These are phyloP conservation scores for Mastigias papua DNA, from an alignment of 30 jellyfish, hydroid and myxozoan genomes.

Conservation along the genomic window DNA sequence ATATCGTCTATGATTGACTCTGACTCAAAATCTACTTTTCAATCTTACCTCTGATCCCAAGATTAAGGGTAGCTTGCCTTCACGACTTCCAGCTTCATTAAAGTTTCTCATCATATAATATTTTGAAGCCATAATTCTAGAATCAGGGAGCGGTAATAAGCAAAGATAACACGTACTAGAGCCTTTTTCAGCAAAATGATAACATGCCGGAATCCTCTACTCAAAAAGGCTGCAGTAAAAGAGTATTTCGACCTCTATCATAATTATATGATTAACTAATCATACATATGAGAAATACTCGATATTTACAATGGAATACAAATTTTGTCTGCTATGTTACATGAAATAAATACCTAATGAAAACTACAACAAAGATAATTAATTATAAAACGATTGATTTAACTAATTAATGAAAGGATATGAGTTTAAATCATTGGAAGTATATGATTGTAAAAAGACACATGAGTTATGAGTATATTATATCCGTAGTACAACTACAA, in stretches of 20 bases:
- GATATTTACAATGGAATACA: not conserved
- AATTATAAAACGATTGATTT: too few species aligned
- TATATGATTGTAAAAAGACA: too few species aligned
- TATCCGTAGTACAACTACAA: too few species aligned
- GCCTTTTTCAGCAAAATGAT: not conserved
- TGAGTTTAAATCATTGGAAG: not conserved
- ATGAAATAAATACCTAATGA: not conserved
- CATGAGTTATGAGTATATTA: too few species aligned
- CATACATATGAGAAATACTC: not conserved
- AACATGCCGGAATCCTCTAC: not conserved
- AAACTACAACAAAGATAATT: not conserved
- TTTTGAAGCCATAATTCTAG: not conserved
- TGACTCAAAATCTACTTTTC: not conserved
- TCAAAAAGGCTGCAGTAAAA: not conserved
- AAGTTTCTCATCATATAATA: not conserved
- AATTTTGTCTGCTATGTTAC: not conserved
- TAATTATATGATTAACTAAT: too few species aligned
- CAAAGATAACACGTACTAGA: not conserved
- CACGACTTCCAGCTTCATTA: not conserved
- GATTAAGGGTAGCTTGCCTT: not conserved
- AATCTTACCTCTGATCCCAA: not conserved
- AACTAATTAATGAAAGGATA: not conserved
- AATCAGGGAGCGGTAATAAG: not conserved
- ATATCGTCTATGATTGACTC: not conserved
- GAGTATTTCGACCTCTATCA: not conserved